Percentiles rank a stretch among this genome's conserved stretches.
These are phyloP conservation scores for Paramuricea clavata DNA, from an alignment of 92 coral and sea anemone genomes.

Conservation along the genomic window DNA sequence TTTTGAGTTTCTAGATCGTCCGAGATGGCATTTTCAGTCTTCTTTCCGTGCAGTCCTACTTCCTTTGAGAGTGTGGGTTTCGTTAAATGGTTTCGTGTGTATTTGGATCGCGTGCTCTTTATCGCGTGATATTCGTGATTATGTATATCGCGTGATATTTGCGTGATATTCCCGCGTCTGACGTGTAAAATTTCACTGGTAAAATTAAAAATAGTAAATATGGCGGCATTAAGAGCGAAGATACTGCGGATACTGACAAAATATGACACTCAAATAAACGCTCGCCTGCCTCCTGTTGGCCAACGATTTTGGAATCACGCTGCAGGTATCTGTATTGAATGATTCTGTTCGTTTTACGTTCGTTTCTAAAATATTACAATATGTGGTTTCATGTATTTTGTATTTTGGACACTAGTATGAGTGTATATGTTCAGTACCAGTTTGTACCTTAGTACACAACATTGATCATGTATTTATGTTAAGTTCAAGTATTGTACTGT, in stretches of 20 bases:
- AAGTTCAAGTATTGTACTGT: too few species aligned
- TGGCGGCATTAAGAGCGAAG: conserved; percentile 38
- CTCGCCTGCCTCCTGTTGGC: conserved; percentile 34
- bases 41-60: too few species aligned
- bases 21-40: too few species aligned
- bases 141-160: background rate
- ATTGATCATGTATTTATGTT: too few species aligned
- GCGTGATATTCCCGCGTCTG: background rate
- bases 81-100: too few species aligned
- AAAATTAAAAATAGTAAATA: background rate
- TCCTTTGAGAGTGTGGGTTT: too few species aligned
- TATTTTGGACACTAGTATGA: background rate
- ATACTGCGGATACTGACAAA: conserved; percentile 7
- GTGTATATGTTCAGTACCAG: background rate
- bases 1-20: too few species aligned
- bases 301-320: conserved; percentile 46
- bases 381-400: background rate
- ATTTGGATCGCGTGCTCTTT: too few species aligned
- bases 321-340: conserved; percentile 19
- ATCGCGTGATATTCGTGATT: too few species aligned
- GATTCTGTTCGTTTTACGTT: background rate
- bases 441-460: background rate
- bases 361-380: background rate
- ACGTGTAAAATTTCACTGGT: too few species aligned
- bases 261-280: conserved; percentile 27